Percentiles rank a stretch among this genome's conserved stretches.
Conservation (phyloP, 2,113 vertebrate genomes). For the Coptodon bakossiorum region DNA sequence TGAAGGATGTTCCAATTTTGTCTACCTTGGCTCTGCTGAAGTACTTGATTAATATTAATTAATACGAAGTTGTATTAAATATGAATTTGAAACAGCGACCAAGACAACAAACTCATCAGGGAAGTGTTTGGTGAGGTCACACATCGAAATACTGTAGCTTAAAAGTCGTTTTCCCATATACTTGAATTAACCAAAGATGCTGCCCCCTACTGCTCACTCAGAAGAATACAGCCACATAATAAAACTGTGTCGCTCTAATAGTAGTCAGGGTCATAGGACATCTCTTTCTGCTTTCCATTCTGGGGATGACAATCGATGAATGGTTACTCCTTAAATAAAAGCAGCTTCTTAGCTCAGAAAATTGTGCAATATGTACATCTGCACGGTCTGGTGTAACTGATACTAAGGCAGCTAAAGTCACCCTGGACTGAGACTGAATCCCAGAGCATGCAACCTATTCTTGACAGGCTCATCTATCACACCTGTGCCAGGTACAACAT, state of each 20-base stretch:
- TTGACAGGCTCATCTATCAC: conserved; percentile 17
- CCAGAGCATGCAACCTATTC: neutral
- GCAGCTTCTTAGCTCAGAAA: neutral
- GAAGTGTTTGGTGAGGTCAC: neutral
- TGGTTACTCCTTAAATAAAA: neutral
- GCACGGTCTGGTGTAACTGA: neutral
- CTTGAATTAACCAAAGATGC: neutral
- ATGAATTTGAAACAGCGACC: neutral
- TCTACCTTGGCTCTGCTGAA: neutral
- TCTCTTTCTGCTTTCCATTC: neutral
- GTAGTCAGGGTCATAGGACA: neutral
- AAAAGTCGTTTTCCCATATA: neutral
- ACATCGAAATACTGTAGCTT: neutral
- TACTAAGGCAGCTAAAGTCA: neutral
- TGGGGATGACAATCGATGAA: neutral
- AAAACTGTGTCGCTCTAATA: neutral
- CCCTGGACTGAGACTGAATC: neutral
- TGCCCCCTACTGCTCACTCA: neutral
- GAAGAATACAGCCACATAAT: neutral
- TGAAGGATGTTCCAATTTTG: neutral
- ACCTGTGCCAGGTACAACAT: neutral
- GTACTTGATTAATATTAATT: neutral
- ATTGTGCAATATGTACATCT: neutral
- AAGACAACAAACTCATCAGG: neutral
- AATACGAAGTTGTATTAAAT: neutral